Base-by-base conservation (phyloP, 1,140 invertebrate species). In the Tribolium castaneum region DNA sequence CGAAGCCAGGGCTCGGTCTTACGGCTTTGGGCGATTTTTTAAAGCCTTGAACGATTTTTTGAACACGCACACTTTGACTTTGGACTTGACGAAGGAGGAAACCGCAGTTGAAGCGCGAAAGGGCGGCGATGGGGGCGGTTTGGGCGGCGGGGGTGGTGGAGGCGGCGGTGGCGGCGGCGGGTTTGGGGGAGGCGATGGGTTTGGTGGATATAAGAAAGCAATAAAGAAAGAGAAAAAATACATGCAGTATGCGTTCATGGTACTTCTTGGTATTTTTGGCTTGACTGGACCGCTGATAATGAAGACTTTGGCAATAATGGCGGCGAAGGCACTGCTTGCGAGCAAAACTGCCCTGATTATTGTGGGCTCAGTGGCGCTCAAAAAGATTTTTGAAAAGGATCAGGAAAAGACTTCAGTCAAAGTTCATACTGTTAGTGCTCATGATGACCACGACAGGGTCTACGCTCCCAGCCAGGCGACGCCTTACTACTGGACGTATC, bases 291-390 rank as follows among this genome's bases (percentile, higher is more conserved):
- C 89, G 0, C 62, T 90, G 71, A 86, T 88, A 3, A 85, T 92
- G 75, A 92, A 92, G 86, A 90, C 90, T 4, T 84, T 92, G 76
- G 91, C 90, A 39, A 88, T 91, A 3, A 91, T 92, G 72, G 91
- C 92, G 12, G 91, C 90, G 14, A 92, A 93, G 85, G 91, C 92
- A 1, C 85, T 93, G 19, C 89, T 93, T 62, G 91, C 92, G 77
- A 92, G 91, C 85, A 93, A 93, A 82, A 89, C 92, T 50, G 92
- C 92, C 0, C 84, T 93, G 39, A 91, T 92, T 54, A 92, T 93
- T 76, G 90, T 92, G 56, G 90, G 91, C 45, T 91, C 92, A 39
- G 91, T 93, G 77, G 91, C 90, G 19, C 87, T 93, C 22, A 93
- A 92, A 87, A 92, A 92, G 84, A 87, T 92, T 75, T 92, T 92